Percentiles rank a stretch among this genome's conserved stretches.
These are phyloP conservation scores for Marcusenius ussheri DNA, from an alignment of 2,113 vertebrate genomes.

Conservation along the genomic window DNA sequence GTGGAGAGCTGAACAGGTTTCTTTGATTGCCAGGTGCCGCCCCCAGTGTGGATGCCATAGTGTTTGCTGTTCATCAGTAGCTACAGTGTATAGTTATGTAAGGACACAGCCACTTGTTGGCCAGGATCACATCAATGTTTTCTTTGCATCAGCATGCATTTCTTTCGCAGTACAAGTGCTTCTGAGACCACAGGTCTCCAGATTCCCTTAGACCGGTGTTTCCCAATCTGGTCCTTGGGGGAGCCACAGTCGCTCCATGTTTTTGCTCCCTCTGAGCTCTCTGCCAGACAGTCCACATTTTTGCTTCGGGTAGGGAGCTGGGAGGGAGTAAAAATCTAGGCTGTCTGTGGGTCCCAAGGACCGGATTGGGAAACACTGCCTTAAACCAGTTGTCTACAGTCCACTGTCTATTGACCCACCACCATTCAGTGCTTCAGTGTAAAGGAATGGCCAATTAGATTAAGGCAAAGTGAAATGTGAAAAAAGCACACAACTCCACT, in stretches of 20 bases:
- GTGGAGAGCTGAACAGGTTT: not conserved
- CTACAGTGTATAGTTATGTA: not conserved
- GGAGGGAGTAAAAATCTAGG: not conserved
- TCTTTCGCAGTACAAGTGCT: not conserved
- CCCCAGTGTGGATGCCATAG: not conserved
- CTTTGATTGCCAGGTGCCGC: not conserved
- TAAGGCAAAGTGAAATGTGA: slow-evolving; percentile 20
- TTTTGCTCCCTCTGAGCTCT: not conserved
- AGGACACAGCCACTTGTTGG: not conserved
- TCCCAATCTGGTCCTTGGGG: not conserved
- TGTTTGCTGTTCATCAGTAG: not conserved
- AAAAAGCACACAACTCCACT: not conserved
- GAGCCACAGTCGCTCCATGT: not conserved
- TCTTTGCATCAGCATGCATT: not conserved
- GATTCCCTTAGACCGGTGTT: not conserved
- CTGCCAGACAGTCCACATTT: not conserved
- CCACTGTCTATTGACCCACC: not conserved
- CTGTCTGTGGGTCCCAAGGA: not conserved
- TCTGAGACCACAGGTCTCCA: not conserved
- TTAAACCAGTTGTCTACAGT: not conserved
- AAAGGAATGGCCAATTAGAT: not conserved
- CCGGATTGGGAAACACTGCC: not conserved
- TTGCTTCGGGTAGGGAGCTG: not conserved
- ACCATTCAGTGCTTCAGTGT: not conserved
- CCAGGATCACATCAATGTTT: not conserved